phyloP scores from a whole-genome alignment of 2,797 vertebrate species.

The Peromyscus aztecus region DNA sequence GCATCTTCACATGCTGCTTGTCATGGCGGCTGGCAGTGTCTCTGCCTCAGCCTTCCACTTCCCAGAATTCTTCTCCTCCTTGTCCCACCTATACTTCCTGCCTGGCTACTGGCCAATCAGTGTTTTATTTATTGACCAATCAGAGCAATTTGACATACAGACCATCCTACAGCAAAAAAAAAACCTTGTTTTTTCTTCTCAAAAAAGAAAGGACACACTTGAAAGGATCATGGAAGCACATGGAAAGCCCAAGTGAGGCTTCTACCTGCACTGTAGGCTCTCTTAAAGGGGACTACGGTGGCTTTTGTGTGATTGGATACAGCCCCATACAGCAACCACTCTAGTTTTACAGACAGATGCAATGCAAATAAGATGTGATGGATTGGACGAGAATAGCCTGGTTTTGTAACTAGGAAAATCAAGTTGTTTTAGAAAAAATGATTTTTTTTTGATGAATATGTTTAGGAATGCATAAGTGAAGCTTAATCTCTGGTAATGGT shows the following conservation, averaged over 20 bases:
- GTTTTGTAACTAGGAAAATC: neutral
- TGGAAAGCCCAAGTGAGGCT: neutral
- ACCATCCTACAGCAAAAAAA: no score
- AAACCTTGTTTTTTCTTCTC: neutral
- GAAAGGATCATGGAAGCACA: neutral
- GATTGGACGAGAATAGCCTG: neutral
- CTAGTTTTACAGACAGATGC: no score
- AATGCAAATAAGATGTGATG: neutral
- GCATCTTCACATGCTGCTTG: no score
- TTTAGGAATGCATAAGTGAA: neutral
- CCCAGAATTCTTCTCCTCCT: no score
- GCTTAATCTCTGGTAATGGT: neutral
- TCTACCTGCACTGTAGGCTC: neutral
- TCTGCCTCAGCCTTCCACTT: no score
- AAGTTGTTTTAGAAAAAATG: slow-evolving; percentile 19
- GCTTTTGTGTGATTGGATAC: no score
- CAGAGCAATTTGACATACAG: no score
- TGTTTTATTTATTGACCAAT: no score
- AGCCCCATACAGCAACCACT: neutral
- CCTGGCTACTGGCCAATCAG: no score
- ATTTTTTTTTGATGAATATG: neutral
- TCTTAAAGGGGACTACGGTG: neutral
- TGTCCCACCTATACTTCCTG: no score
- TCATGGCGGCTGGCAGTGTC: no score
- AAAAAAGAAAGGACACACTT: neutral